These are phyloP conservation scores for Cyanoramphus novaezelandiae DNA, from an alignment of 2,113 vertebrate genomes.

Conservation along the genomic window DNA sequence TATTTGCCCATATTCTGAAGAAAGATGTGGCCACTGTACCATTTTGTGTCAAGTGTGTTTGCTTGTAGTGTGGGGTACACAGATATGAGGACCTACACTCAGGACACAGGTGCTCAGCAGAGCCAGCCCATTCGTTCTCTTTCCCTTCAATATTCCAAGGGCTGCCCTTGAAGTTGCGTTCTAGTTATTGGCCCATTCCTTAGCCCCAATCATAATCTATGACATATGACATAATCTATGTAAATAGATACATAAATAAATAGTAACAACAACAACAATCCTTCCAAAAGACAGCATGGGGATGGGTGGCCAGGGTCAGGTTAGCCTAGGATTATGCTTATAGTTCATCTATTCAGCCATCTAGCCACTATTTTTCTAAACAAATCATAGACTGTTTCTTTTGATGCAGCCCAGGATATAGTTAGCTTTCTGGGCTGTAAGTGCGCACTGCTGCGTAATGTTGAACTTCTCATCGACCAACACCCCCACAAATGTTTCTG, in stretches of 20 bases:
- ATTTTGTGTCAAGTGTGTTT: background rate
- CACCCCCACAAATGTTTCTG: background rate
- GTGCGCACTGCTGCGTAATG: background rate
- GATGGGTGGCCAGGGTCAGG: background rate
- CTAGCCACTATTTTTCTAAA: background rate
- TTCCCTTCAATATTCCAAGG: background rate
- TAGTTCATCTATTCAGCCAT: background rate
- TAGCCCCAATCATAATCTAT: background rate
- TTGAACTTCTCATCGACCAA: background rate
- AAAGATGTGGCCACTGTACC: background rate
- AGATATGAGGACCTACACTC: background rate
- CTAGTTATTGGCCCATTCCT: background rate
- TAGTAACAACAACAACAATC: background rate
- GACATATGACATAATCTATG: background rate
- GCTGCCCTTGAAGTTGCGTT: background rate
- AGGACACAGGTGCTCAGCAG: background rate
- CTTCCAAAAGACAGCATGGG: background rate
- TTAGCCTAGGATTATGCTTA: background rate
- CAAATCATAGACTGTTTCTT: background rate
- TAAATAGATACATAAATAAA: background rate
- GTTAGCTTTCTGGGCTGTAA: background rate
- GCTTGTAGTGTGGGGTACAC: rapidly evolving
- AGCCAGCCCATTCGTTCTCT: background rate
- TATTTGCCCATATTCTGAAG: background rate
- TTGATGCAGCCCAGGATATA: background rate